Evolutionary conservation across 1,140 invertebrate species (phyloP), one percentile per base, ranked within the genome.

Genomic region (Coptotermes formosanus): DNA sequence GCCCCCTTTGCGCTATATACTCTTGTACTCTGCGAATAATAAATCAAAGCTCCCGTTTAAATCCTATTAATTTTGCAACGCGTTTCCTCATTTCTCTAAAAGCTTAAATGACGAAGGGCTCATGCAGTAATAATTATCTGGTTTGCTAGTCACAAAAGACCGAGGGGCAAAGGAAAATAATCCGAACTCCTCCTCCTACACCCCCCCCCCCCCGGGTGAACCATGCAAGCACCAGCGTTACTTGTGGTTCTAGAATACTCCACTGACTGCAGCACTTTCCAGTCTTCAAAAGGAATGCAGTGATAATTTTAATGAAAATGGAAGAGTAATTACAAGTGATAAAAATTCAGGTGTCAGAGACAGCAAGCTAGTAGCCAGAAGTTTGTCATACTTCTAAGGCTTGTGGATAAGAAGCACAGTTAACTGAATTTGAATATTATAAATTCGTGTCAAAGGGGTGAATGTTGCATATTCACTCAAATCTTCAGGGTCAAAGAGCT

Each of bases 41-140:
- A 75, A 75, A 75, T 75, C 64, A 75, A 75, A 75, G 64, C 64
- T 75, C 11, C 52, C 64, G 64, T 30, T 75, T 30, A 75, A 75
- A 75, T 75, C 64, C 64, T 75, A 75, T 75, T 75, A 75, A 75
- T 75, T 75, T 75, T 75, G 64, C 64, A 75, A 75, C n/a, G 25
- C 25, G 64, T 25, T 8, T 75, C 64, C 64, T 75, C 64, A 75
- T 30, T 30, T 75, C 64, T 75, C 64, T 75, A 75, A 75, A 75
- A 75, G 64, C 64, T 75, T 75, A 75, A 75, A 30, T 75, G 64
- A 75, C 64, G 64, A 75, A 75, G 25, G 64, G 64, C 30, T 75
- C 64, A 75, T 75, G 64, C 64, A 75, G 64, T n/a, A 75, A 75
- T 75, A 75, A 75, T 75, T 75, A 75, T 75, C 64, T 75, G 64